Percentiles rank a stretch among this genome's conserved stretches.
phyloP scores from a whole-genome alignment of 1,140 invertebrate genomes.

The Reticulitermes speratus region DNA sequence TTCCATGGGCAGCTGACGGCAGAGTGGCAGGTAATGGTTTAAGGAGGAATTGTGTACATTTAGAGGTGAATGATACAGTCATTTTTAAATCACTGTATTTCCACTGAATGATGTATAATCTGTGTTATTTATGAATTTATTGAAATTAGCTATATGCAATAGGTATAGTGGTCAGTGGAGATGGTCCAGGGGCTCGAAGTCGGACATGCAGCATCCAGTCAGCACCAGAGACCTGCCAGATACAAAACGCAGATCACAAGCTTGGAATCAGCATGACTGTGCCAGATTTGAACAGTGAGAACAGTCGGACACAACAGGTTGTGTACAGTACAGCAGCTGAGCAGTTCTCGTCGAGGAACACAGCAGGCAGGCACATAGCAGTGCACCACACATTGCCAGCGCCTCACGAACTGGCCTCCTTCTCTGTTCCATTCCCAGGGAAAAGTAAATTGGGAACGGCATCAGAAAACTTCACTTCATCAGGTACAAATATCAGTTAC shows the following conservation, averaged over 20 bases:
- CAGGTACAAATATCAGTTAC: not conserved
- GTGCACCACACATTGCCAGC: not conserved
- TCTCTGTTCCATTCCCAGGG: conserved; percentile 26
- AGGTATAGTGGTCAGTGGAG: conserved; percentile 30
- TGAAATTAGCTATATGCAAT: not conserved
- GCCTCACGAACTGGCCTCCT: conserved; percentile 26
- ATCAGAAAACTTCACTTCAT: not conserved
- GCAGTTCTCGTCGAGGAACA: not conserved
- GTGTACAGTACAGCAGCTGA: not conserved
- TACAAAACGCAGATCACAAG: not conserved
- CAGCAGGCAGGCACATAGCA: not conserved
- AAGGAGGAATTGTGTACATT: too few species aligned
- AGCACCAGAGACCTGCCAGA: conserved; percentile 55
- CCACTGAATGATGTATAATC: too few species aligned
- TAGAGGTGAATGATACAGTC: too few species aligned
- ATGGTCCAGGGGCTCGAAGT: conserved; percentile 49
- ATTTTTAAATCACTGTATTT: too few species aligned
- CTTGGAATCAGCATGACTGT: not conserved
- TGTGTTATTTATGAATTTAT: too few species aligned
- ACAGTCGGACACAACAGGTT: not conserved
- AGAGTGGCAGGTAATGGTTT: not conserved
- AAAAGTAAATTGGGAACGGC: not conserved
- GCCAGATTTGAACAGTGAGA: not conserved
- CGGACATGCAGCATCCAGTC: conserved; percentile 66
- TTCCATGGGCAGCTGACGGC: conserved; percentile 44